Base-by-base conservation (phyloP, 2,797 vertebrate species). In the Gallinago nigripennis region DNA sequence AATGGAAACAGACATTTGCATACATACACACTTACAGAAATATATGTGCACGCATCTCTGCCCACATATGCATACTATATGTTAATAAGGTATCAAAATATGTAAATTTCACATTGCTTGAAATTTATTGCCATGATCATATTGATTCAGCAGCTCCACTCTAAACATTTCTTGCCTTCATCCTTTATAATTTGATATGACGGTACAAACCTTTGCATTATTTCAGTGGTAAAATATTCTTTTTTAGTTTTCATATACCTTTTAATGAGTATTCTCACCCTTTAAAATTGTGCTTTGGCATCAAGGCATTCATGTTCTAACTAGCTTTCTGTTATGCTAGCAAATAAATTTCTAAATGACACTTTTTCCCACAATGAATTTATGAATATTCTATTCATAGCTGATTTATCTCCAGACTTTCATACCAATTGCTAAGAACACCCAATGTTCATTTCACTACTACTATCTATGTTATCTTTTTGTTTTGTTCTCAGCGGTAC, bases 391-490 rank as follows among this genome's bases (percentile, higher is more conserved):
- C 39, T 80, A 9, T 63, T 81, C 6, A 27, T 73, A 9, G 27
- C 14, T 87, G n/a, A 43, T 68, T 94, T 88, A 66, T 53, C 31
- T 64, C 31, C 10, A 57, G 31, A 12, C 4, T 68, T 80, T 57
- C 11, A 37, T 41, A 25, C 3, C 0, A 1, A 8, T 61, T 71
- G 7, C 25, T 43, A 53, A 41, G 31, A 75, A 68, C 7, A 71
- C 20, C 21, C 25, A 19, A 4, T 0, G 0, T 28, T 5, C 61
- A 56, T 86, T 76, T 90, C 27, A 63, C 7, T 71, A 17, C 0
- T 5, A 1, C 8, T 58, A 1, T n/a, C 15, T 35, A 0, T 35
- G 15, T 15, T 81, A 6, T 39, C 18, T 69, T 90, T 88, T 60
- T 78, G 10, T 90, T 88, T 60, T 78, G 11, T 33, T 43, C 68